Base-by-base conservation (phyloP, 2,797 vertebrate genomes). In the Spinibarbus caldwelli region DNA sequence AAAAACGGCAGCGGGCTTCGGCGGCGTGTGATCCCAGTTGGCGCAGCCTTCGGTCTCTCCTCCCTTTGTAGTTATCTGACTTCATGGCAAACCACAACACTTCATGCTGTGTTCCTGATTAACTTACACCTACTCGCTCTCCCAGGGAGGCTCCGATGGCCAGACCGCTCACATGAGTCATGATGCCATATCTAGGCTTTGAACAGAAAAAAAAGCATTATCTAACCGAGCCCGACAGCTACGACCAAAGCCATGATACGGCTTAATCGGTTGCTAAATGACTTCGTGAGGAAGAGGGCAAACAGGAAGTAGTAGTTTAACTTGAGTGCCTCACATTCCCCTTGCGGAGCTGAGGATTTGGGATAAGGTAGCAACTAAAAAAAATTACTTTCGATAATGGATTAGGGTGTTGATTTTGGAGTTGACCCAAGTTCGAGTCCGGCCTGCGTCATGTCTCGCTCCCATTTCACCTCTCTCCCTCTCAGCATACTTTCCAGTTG, bases 71-170 rank as follows among this genome's bases (percentile, higher is more conserved):
- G 93, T 91, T 87, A 88, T 85, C 90, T 72, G 89, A 92, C 91
- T 92, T 89, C 82, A 78, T 88, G 90, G 90, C 91, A 89, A 89
- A 93, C 93, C 91, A 38, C 94, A 94, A 90, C 34, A 79, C 91
- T 93, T 88, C 85, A 66, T 91, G 91, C 93, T 92, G 93, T 93
- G 93, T 92, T 95, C 91, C 91, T 94, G 93, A 96, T 95, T 94
- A 95, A 93, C 93, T 94, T 92, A 94, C 93, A 95, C 94, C 94
- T 93, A 92, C 93, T 93, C 90, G 87, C 90, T 92, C 91, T 91
- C 88, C 83, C 57, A 85, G 87, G 91, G 91, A 90, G 90, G 82
- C 86, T 93, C 91, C 88, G 86, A 92, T 92, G 87, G 88, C 92
- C 89, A 89, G 88, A 82, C 81, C 87, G 87, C 85, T 87, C 80